These are phyloP conservation scores for Sebastes diploproa DNA, from an alignment of 2,797 vertebrate genomes.

Conservation along the genomic window DNA sequence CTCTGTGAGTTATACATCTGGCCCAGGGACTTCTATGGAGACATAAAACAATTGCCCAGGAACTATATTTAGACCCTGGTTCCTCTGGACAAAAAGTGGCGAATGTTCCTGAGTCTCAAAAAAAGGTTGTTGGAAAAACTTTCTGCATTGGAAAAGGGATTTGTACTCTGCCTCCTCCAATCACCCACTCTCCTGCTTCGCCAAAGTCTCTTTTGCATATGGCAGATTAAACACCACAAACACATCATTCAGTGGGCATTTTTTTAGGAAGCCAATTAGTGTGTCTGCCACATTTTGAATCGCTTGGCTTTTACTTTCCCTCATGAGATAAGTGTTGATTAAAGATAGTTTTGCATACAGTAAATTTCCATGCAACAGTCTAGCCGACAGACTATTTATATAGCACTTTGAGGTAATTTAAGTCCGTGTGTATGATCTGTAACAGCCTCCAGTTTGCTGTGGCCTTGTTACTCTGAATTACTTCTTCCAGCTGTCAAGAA, in stretches of 20 bases:
- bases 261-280: constrained; percentile 11
- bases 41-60: not conserved
- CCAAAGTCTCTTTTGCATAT: constrained; percentile 28
- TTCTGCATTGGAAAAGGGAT: constrained; percentile 5
- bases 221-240: constrained; percentile 32
- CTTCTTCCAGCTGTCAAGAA: not conserved
- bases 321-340: not conserved
- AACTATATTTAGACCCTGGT: not conserved
- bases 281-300: constrained; percentile 1
- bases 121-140: not conserved
- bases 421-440: not conserved
- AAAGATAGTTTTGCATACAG: not conserved
- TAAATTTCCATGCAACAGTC: not conserved
- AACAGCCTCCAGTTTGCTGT: not conserved
- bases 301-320: not conserved
- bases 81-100: not conserved
- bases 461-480: constrained; percentile 1
- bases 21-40: not conserved
- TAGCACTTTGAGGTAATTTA: not conserved
- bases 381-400: not conserved
- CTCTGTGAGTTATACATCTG: not conserved
- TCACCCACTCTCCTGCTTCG: constrained; percentile 7
- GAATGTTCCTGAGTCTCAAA: not conserved
- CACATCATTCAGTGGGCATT: constrained; percentile 15
- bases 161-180: not conserved